These are phyloP conservation scores for Entomobrya multifasciata DNA, from an alignment of 2,888 invertebrate species.

Conservation along the genomic window DNA sequence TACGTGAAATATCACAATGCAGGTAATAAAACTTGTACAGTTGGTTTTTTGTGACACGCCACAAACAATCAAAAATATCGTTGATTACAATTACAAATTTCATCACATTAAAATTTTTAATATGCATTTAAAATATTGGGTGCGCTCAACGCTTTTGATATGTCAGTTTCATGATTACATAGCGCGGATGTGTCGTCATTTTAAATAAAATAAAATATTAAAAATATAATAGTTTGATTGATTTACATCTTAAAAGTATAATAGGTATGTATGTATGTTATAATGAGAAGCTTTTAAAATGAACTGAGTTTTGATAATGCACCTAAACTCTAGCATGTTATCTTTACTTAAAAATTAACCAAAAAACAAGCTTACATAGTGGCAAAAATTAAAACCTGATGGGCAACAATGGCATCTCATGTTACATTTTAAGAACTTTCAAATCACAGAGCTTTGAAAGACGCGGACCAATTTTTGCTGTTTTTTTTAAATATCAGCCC, in stretches of 20 bases:
- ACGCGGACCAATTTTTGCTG: conserved; percentile 5
- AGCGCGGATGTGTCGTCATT: conserved; percentile 41
- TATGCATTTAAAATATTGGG: conserved; percentile 22
- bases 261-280: not conserved
- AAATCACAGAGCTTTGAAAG: conserved; percentile 61
- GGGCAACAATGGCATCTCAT: conserved; percentile 51
- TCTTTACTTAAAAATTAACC: not conserved
- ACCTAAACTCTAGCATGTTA: conserved; percentile 10
- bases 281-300: conserved; percentile 59
- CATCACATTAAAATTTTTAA: not conserved
- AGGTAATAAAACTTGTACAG: conserved; percentile 74
- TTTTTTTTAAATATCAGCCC: not conserved
- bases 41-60: conserved; percentile 59
- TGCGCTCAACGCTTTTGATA: conserved; percentile 62
- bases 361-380: conserved; percentile 18
- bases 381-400: conserved; percentile 47
- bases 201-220: conserved; percentile 46
- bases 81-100: not conserved
- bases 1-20: conserved; percentile 73
- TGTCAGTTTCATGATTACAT: conserved; percentile 43
- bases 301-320: conserved; percentile 54
- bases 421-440: conserved; percentile 42
- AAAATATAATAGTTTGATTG: conserved; percentile 9
- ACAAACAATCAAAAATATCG: conserved; percentile 14
- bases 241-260: not conserved